A percentile compares a stretch with the other conserved stretches of the same genome.
phyloP scores from a whole-genome alignment of 23 tunicate species.

The Ascidia mentula region DNA sequence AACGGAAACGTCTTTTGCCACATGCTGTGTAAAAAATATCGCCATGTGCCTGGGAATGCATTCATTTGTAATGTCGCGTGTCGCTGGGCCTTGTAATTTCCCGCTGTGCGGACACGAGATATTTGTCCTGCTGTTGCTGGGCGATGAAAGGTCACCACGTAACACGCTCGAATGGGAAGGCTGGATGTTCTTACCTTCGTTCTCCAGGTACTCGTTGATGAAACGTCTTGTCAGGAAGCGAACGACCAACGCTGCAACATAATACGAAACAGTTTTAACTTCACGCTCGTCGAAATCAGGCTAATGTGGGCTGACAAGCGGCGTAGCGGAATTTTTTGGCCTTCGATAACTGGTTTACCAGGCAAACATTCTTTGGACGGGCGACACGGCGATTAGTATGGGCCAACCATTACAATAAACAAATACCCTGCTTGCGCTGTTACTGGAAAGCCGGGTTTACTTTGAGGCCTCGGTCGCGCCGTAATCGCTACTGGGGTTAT shows the following conservation, averaged over 20 bases:
- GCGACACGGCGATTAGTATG: too few species aligned
- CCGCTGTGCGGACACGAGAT: not conserved
- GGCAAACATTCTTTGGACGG: not conserved
- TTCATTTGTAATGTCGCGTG: not conserved
- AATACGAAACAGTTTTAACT: conserved; percentile 15
- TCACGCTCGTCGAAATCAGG: not conserved
- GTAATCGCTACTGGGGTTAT: too few species aligned
- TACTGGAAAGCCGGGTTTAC: too few species aligned
- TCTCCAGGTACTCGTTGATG: conserved; percentile 93
- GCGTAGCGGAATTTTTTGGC: not conserved
- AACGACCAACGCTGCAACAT: conserved; percentile 83
- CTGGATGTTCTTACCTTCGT: conserved; percentile 55
- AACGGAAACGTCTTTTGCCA: too few species aligned
- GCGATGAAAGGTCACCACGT: not conserved
- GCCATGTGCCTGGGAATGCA: too few species aligned
- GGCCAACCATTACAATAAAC: too few species aligned
- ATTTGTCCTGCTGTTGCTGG: not conserved
- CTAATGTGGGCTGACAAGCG: not conserved
- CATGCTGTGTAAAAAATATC: too few species aligned
- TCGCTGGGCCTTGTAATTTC: not conserved
- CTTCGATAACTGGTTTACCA: not conserved
- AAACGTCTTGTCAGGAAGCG: conserved; percentile 84
- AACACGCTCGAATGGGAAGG: not conserved
- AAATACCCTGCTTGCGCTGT: too few species aligned
- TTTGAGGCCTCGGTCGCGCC: too few species aligned